phyloP scores from a whole-genome alignment of 2,113 vertebrate genomes.

The Parus major region DNA sequence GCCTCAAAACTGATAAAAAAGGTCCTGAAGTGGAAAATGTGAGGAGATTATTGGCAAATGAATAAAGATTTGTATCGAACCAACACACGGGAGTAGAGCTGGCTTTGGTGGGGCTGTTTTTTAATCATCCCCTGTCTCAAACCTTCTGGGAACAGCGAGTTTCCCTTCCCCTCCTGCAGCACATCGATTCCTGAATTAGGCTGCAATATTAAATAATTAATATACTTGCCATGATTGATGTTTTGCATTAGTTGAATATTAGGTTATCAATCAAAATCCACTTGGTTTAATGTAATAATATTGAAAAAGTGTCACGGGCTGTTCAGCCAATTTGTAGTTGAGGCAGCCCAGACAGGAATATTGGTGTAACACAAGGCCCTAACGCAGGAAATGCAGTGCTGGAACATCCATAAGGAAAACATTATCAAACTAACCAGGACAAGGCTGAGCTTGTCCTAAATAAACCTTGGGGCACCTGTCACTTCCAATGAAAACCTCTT shows the following conservation, averaged over 20 bases:
- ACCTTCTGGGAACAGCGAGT: slow-evolving; percentile 87
- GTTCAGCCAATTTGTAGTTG: slow-evolving; percentile 98
- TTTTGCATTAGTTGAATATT: slow-evolving; percentile 99
- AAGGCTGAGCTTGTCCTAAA: slow-evolving; percentile 53
- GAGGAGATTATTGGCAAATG: slow-evolving; percentile 91
- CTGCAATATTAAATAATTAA: slow-evolving; percentile 99
- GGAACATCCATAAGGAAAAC: slow-evolving; percentile 60
- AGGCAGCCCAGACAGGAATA: slow-evolving; percentile 90
- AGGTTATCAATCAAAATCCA: slow-evolving; percentile 99
- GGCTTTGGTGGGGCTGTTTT: slow-evolving; percentile 66
- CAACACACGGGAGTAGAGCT: slow-evolving; percentile 77
- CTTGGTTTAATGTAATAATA: slow-evolving; percentile 99
- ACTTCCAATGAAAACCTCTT: slow-evolving; percentile 43
- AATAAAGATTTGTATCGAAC: slow-evolving; percentile 92
- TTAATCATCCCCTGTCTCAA: slow-evolving; percentile 89
- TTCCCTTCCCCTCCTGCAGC: slow-evolving; percentile 82
- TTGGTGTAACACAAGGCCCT: slow-evolving; percentile 83
- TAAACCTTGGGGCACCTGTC: slow-evolving; percentile 60
- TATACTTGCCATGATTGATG: slow-evolving; percentile 99
- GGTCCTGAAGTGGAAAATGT: slow-evolving; percentile 82
- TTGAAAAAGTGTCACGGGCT: slow-evolving; percentile 99
- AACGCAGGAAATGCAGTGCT: slow-evolving; percentile 67
- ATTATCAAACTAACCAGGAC: slow-evolving; percentile 42
- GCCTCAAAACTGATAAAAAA: slow-evolving; percentile 85
- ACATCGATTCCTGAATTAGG: slow-evolving; percentile 99